Percentiles rank a stretch among this genome's conserved stretches.
phyloP scores from a whole-genome alignment of 2,113 vertebrate species.

The Cebus imitator region DNA sequence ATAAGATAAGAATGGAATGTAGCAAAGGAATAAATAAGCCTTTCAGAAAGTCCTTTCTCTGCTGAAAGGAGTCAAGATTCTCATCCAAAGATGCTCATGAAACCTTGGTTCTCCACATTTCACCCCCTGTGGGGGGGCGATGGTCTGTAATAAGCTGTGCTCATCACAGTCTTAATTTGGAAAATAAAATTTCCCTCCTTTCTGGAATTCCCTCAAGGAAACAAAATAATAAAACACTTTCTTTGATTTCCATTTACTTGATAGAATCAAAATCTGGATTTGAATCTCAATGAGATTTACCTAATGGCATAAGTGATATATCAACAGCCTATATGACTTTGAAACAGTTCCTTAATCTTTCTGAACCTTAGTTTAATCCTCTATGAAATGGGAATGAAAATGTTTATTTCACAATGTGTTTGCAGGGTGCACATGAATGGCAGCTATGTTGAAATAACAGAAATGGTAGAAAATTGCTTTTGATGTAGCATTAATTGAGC shows the following conservation, averaged over 20 bases:
- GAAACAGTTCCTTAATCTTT: neutral
- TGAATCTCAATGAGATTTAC: neutral
- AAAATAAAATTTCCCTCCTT: neutral
- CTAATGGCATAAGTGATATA: too few relatives aligned
- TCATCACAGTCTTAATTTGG: too few relatives aligned
- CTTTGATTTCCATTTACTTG: neutral
- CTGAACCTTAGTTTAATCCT: neutral
- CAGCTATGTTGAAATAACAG: rapidly evolving
- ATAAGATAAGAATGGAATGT: neutral
- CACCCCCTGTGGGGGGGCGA: neutral
- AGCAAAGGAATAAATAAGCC: neutral
- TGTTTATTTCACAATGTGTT: rapidly evolving
- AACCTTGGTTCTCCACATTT: too few relatives aligned
- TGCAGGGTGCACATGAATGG: rapidly evolving
- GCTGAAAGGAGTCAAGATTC: rapidly evolving
- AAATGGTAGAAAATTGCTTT: neutral
- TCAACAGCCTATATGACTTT: rapidly evolving
- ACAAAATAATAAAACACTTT: neutral
- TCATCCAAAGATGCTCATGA: neutral
- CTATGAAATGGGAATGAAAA: rapidly evolving
- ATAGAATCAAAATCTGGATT: neutral
- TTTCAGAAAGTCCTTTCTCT: neutral
- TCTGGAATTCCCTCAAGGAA: neutral
- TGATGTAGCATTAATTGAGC: rapidly evolving
- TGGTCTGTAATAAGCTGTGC: rapidly evolving